Base-by-base conservation (phyloP, 2,888 invertebrate genomes). In the Cybosia mesomella region DNA sequence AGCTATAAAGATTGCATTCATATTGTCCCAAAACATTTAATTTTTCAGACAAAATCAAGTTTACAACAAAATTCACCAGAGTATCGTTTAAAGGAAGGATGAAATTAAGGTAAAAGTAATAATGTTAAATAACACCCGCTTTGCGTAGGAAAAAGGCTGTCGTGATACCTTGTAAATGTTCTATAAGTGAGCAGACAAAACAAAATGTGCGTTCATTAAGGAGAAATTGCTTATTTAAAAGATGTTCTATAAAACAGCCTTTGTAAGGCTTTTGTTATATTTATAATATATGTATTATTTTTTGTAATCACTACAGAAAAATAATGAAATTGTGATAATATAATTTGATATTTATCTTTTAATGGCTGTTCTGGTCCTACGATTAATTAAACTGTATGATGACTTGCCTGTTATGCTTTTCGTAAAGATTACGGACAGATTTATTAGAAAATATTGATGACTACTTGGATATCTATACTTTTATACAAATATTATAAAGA, bases 151-250 rank as follows among this genome's bases (percentile, higher is more conserved):
- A 64, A 66, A 54, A 59, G n/a, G 34, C 28, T 24, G 22, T 66
- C 54, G 53, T 53, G 34, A 53, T 66, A 60, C 24, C 66, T 66
- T 28, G 66, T 60, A 60, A 66, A 66, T 60, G 36, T 76, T 72
- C 68, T 78, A 36, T 61, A 67, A 65, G 49, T 57, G 49, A 64
- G 61, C 22, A 64, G 65, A 72, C 66, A 60, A 61, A 49, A 65
- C 58, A 70, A 70, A 72, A 28, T 67, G 4, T 57, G 28, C 57
- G n/a, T 75, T 77, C 67, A 72, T 78, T 77, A 78, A n/a, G 58
- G 67, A 60, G 65, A 76, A 72, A 78, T 71, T 75, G 66, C 70
- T 78, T 75, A 72, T 75, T 78, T 76, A 78, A 75, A 78, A 78
- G 39, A 78, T 60, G 64, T 64, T 75, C 61, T 65, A 54, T 62